A percentile compares a stretch with the other conserved stretches of the same genome.
phyloP scores from a whole-genome alignment of 2,888 invertebrate genomes.

The Trissoscelio sp. region DNA sequence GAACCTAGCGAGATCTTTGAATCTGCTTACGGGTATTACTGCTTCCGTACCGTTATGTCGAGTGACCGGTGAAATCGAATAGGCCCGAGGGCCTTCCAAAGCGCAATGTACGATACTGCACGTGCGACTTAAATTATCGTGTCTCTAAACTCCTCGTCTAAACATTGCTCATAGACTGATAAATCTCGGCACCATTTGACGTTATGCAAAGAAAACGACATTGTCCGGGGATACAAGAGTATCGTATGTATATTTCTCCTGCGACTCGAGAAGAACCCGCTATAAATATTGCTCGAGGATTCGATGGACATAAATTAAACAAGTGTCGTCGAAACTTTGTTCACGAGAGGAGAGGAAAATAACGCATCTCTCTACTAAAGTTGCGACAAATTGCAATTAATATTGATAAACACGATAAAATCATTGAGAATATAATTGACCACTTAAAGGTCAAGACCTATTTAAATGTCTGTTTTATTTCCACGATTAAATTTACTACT shows the following conservation, averaged over 20 bases:
- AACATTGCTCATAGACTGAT: conserved; percentile 50
- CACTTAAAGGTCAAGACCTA: not conserved
- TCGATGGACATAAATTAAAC: conserved; percentile 37
- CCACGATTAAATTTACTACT: not conserved
- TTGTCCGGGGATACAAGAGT: conserved; percentile 46
- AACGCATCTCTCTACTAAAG: conserved; percentile 1
- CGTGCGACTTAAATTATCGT: conserved; percentile 58
- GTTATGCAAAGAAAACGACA: conserved; percentile 56
- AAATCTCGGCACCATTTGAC: conserved; percentile 53
- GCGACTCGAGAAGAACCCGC: conserved; percentile 13
- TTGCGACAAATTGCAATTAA: conserved; percentile 40
- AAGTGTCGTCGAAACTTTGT: conserved; percentile 23
- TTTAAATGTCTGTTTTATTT: not conserved
- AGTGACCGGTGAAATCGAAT: conserved; percentile 55
- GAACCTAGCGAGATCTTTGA: conserved; percentile 36
- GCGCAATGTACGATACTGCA: conserved; percentile 58
- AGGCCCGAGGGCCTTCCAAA: conserved; percentile 20
- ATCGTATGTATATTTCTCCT: conserved; percentile 32
- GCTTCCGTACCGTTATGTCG: conserved; percentile 62
- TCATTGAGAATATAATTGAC: conserved; percentile 11
- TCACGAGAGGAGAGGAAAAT: conserved; percentile 7
- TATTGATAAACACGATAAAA: conserved; percentile 6
- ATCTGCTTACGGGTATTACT: conserved; percentile 50
- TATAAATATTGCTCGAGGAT: conserved; percentile 34
- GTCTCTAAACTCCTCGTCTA: conserved; percentile 51